Percentiles rank a stretch among this genome's conserved stretches.
Conservation (phyloP, 2,797 vertebrate species). For the Peromyscus eremicus region DNA sequence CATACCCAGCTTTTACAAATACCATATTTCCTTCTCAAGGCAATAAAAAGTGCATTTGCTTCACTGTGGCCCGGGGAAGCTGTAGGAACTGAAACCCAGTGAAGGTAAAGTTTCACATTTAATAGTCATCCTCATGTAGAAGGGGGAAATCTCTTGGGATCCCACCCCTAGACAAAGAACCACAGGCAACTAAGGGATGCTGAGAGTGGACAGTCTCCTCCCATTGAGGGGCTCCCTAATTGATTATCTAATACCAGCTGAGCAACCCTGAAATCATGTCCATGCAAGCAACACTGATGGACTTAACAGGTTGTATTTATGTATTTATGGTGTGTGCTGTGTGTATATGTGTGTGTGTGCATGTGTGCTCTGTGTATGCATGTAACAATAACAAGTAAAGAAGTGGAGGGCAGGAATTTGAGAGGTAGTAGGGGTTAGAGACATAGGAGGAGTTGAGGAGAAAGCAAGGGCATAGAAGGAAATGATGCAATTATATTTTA, state of each 20-base stretch:
- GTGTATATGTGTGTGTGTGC: not conserved
- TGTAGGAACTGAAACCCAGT: not conserved
- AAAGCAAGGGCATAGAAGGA: not conserved
- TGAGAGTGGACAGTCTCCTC: not conserved
- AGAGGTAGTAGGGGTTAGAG: not conserved
- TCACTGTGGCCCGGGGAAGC: not conserved
- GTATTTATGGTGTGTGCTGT: not conserved
- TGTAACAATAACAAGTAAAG: not conserved
- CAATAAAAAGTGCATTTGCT: not conserved
- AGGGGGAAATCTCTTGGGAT: not conserved
- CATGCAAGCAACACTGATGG: not conserved
- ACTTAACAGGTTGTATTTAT: not conserved
- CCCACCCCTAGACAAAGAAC: not conserved
- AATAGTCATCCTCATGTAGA: not conserved
- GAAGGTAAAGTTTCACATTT: constrained; percentile 16
- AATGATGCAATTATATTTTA: not conserved
- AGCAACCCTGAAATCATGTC: not conserved
- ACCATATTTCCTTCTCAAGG: constrained; percentile 33
- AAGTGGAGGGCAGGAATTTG: not conserved
- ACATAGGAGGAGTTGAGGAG: not conserved
- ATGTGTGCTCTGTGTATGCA: too few relatives aligned
- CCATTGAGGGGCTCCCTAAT: not conserved
- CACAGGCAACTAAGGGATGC: not conserved
- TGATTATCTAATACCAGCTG: not conserved
- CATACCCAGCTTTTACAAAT: constrained; percentile 68